Conservation (phyloP, 1,140 invertebrate genomes). For the Diabrotica undecimpunctata region DNA sequence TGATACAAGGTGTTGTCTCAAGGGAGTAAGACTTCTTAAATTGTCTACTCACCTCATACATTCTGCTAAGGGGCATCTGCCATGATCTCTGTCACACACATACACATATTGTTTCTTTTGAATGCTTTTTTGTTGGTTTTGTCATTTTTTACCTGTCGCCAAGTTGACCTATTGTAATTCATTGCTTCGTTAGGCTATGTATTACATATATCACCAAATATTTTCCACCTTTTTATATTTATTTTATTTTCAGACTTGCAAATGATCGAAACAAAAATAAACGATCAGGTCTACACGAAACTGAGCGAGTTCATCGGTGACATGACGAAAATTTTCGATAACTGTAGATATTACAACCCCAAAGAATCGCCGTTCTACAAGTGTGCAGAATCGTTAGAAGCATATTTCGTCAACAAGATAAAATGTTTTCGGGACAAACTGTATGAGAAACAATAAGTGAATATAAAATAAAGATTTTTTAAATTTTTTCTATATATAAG, state of each 20-base stretch:
- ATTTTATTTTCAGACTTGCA: conserved; percentile 77
- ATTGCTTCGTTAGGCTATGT: too few relatives aligned
- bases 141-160: too few relatives aligned
- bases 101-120: too few relatives aligned
- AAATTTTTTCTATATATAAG: conserved; percentile 4
- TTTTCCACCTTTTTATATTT: conserved; percentile 20
- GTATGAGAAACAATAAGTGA: conserved; percentile 53
- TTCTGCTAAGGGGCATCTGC: too few relatives aligned
- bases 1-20: too few relatives aligned
- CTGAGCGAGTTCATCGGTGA: conserved; percentile 94
- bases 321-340: conserved; percentile 97
- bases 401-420: conserved; percentile 92
- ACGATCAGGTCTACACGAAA: conserved; percentile 77
- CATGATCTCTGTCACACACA: too few relatives aligned
- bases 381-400: conserved; percentile 90
- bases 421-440: conserved; percentile 79
- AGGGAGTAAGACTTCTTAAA: too few relatives aligned
- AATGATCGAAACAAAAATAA: conserved; percentile 86
- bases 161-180: too few relatives aligned
- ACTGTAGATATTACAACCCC: conserved; percentile 95
- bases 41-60: too few relatives aligned
- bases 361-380: conserved; percentile 92
- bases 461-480: conserved; percentile 11
- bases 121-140: too few relatives aligned
- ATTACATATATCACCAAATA: neutral